Evolutionary conservation across 2,797 vertebrate genomes (phyloP).

Genomic region (Rhabdomys pumilio): DNA sequence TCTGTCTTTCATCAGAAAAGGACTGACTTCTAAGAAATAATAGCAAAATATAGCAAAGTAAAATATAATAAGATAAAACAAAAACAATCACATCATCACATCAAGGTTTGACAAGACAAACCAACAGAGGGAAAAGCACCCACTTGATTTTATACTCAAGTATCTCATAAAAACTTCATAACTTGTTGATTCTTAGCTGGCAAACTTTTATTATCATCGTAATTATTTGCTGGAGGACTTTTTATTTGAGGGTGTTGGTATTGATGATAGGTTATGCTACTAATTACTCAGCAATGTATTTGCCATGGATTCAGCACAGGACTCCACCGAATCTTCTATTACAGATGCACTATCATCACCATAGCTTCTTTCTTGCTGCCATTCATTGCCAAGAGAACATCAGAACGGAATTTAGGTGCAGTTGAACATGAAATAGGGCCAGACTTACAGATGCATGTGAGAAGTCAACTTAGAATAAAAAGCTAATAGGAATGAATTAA

Average conservation of each 20-base stretch:
- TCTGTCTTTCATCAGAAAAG: neutral
- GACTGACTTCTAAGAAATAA: neutral
- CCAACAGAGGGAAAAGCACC: neutral
- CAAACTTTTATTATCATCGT: neutral
- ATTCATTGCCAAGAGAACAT: neutral
- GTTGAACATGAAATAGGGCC: neutral
- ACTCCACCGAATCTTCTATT: slow-evolving; percentile 1
- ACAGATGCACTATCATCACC: neutral
- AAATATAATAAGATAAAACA: neutral
- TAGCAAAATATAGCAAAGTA: neutral
- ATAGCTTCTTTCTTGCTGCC: neutral
- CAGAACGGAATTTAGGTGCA: neutral
- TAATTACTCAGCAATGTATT: slow-evolving; percentile 49
- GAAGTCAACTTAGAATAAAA: neutral
- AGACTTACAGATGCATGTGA: neutral
- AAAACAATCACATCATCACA: neutral
- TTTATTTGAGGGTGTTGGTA: neutral
- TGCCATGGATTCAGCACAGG: neutral
- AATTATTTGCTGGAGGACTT: neutral
- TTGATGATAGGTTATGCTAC: neutral
- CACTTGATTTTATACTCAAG: neutral
- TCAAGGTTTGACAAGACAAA: neutral
- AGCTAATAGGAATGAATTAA: neutral
- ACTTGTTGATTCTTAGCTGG: neutral
- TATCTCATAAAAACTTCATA: neutral